Base-by-base conservation (phyloP, 2,113 vertebrate species). In the Hypocryptadius cinnamomeus region DNA sequence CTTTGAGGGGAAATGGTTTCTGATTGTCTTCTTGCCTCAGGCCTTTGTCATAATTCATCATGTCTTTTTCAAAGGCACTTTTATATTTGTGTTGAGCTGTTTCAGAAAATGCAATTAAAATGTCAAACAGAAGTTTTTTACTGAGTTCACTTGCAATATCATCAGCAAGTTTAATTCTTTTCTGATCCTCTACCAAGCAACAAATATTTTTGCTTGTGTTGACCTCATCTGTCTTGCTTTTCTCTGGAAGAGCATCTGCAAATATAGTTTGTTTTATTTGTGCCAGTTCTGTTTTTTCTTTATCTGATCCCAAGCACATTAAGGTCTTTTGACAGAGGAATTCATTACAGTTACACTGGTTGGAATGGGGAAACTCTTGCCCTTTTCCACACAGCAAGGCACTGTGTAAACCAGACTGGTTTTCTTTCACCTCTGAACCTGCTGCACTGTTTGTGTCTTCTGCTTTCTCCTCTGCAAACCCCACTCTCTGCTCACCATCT, bases 121-220 rank as follows among this genome's bases (percentile, higher is more conserved):
- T 21, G 23, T 97, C 96, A 7, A 72, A 40, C 24, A 97, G 89
- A 77, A 97, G 84, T 33, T 92, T 95, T 73, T 70, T 85, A 84
- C 82, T 11, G 15, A 96, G 95, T 70, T 82, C 74, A 39, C 56
- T 86, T 37, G 95, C 89, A 54, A 96, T 69, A 50, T 96, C 45
- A 42, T 88, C 86, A 42, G 94, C 57, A 16, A 64, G 81, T 78
- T 79, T 63, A 7, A 90, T 85, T 79, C 50, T 76, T 73, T 73
- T 92, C 60, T 48, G 20, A 65, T 88, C 79, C 28, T n/a, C 35
- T 73, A 53, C 59, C 20, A 54, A 19, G 48, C 15, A 71, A 59
- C 37, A 83, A 65, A 33, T 63, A 33, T 14, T 59, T 42, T 63
- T 42, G 33, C 50, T 64, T 14, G n/a, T 37, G 21, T 85, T 89